A percentile compares a stretch with the other conserved stretches of the same genome.
phyloP scores from a whole-genome alignment of 2,113 vertebrate species.

The Caracal caracal region DNA sequence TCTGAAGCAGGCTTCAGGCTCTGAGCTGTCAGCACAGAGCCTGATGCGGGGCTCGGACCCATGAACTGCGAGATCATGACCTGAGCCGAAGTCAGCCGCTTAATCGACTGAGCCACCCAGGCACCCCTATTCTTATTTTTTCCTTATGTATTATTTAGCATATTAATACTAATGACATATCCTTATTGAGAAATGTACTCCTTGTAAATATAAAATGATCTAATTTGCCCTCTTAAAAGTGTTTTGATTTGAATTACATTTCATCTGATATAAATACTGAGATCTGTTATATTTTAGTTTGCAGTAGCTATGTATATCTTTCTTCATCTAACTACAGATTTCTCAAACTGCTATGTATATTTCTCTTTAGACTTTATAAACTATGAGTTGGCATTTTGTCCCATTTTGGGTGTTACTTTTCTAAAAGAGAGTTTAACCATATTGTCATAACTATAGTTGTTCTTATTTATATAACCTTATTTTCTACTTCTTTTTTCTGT shows the following conservation, averaged over 20 bases:
- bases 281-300: slow-evolving; percentile 17
- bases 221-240: slow-evolving; percentile 8
- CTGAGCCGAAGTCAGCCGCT: too few relatives aligned
- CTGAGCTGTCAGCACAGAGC: too few relatives aligned
- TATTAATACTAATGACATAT: not conserved
- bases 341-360: not conserved
- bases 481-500: not conserved
- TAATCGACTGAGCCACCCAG: too few relatives aligned
- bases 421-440: not conserved
- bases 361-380: not conserved
- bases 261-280: slow-evolving; percentile 21
- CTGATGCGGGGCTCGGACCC: too few relatives aligned
- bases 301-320: not conserved
- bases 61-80: too few relatives aligned
- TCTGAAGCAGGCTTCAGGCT: too few relatives aligned
- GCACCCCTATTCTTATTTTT: not conserved
- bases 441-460: not conserved
- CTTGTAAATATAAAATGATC: not conserved
- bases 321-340: not conserved
- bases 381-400: not conserved
- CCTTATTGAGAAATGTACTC: not conserved
- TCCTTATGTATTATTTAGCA: slow-evolving; percentile 26
- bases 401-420: not conserved
- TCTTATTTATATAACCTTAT: not conserved
- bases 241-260: slow-evolving; percentile 48